A percentile compares a stretch with the other conserved stretches of the same genome.
Conservation (phyloP, 1,140 invertebrate species). For the Psilanteris sp. region DNA sequence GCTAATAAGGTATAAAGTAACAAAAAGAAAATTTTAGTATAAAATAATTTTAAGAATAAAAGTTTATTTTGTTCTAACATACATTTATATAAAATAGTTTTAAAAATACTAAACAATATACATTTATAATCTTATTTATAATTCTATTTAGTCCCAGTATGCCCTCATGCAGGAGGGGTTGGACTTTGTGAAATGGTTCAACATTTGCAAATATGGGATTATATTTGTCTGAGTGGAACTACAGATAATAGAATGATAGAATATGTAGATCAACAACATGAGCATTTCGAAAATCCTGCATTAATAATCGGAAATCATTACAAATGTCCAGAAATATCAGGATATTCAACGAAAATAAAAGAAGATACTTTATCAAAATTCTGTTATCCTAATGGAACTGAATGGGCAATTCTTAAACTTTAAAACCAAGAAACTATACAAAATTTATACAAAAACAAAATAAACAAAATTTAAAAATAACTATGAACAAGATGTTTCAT, state of each 20-base stretch:
- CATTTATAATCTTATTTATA: too few species aligned
- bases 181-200: slow-evolving; percentile 96
- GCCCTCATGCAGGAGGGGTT: slow-evolving; percentile 95
- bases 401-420: too few species aligned
- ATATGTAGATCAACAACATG: slow-evolving; percentile 93
- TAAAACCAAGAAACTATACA: too few species aligned
- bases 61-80: too few species aligned
- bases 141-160: slow-evolving; percentile 88
- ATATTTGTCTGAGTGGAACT: slow-evolving; percentile 85
- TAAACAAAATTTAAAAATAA: too few species aligned
- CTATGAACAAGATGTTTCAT: too few species aligned
- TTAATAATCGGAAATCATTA: slow-evolving; percentile 86
- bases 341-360: slow-evolving; percentile 90
- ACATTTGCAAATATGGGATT: slow-evolving; percentile 95
- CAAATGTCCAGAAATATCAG: slow-evolving; percentile 85
- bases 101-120: too few species aligned
- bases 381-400: slow-evolving; percentile 86
- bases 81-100: too few species aligned
- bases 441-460: too few species aligned
- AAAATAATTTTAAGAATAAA: too few species aligned
- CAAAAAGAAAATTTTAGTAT: too few species aligned
- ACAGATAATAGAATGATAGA: slow-evolving; percentile 88
- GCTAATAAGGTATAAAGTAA: too few species aligned
- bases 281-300: slow-evolving; percentile 90
- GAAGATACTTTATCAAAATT: slow-evolving; percentile 84